phyloP scores from a whole-genome alignment of 1,140 invertebrate genomes.

The Drosophila repletoides region DNA sequence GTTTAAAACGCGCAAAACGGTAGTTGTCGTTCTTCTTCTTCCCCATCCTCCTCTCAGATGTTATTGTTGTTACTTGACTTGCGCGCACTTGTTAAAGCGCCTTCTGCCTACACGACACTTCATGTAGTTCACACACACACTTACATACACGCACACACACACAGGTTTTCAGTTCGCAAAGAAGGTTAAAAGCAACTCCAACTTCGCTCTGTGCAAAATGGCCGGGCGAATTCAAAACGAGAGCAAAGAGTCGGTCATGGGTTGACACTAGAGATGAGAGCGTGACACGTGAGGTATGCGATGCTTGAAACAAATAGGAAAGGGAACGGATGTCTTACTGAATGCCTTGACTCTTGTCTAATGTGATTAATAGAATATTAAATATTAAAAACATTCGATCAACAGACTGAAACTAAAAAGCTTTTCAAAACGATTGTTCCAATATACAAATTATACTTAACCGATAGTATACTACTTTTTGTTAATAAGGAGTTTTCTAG shows the following conservation, averaged over 20 bases:
- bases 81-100: slow-evolving; percentile 45
- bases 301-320: too few species aligned
- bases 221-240: slow-evolving; percentile 35
- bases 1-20: slow-evolving; percentile 37
- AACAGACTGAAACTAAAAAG: too few species aligned
- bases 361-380: too few species aligned
- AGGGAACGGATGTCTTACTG: too few species aligned
- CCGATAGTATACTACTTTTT: too few species aligned
- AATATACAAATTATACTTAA: too few species aligned
- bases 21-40: slow-evolving; percentile 26
- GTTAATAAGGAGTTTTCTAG: too few species aligned
- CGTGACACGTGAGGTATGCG: too few species aligned
- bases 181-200: slow-evolving; percentile 54
- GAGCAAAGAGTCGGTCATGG: slow-evolving; percentile 31
- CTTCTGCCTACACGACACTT: slow-evolving; percentile 34
- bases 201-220: slow-evolving; percentile 44
- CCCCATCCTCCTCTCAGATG: too few species aligned
- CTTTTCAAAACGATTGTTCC: too few species aligned
- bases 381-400: too few species aligned
- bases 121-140: slow-evolving; percentile 26
- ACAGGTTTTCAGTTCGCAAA: slow-evolving; percentile 6
- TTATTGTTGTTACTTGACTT: slow-evolving; percentile 36
- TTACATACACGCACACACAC: background rate
- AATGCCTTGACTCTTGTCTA: too few species aligned
- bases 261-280: slow-evolving; percentile 49